Conservation (phyloP, 2,888 invertebrate genomes). For the Oxystoma pomonae region DNA sequence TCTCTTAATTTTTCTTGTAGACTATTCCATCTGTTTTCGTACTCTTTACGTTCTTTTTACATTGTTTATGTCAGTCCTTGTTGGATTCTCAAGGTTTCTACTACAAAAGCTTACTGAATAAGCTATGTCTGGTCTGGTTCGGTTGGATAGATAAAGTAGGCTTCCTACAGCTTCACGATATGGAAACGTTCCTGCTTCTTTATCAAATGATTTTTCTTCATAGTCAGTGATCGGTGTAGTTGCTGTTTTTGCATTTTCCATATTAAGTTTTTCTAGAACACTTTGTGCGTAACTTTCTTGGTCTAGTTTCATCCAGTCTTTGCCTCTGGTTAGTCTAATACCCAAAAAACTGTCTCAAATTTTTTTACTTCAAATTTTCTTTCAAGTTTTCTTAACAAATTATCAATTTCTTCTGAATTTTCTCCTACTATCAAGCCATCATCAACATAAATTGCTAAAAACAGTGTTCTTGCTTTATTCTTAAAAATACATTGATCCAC, state of each 20-base stretch:
- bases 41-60: background rate
- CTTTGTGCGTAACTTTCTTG: constrained; percentile 18
- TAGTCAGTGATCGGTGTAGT: constrained; percentile 16
- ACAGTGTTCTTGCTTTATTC: constrained; percentile 10
- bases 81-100: no score
- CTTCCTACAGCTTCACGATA: background rate
- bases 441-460: constrained; percentile 22
- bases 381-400: constrained; percentile 8
- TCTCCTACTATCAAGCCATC: constrained; percentile 16
- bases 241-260: constrained; percentile 26
- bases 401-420: constrained; percentile 6
- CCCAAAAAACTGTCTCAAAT: constrained; percentile 10
- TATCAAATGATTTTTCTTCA: no score
- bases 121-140: background rate
- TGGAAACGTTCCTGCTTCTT: background rate
- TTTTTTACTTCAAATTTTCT: constrained; percentile 11
- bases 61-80: background rate
- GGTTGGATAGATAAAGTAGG: background rate
- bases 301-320: background rate
- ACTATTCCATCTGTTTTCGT: background rate
- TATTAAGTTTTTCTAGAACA: constrained; percentile 20
- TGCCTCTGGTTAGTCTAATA: constrained; percentile 6
- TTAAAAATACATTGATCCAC: constrained; percentile 18
- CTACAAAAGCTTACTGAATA: no score
- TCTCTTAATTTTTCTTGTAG: background rate